Conservation (phyloP, 2,888 invertebrate genomes). For the Cerastoderma edule region DNA sequence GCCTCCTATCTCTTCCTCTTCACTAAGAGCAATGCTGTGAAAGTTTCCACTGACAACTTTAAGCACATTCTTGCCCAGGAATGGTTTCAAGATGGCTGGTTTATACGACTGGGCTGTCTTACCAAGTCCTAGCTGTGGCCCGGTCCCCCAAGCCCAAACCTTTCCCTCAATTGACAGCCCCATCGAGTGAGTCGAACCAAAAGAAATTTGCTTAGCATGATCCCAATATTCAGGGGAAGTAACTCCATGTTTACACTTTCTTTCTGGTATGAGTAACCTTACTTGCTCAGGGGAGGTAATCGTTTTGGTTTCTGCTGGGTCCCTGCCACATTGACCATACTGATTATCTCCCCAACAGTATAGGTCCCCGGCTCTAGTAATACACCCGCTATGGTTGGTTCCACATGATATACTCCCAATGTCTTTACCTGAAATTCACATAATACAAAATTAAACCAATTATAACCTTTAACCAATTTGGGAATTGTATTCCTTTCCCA, state of each 20-base stretch:
- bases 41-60: slow-evolving; percentile 77
- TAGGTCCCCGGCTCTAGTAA: slow-evolving; percentile 75
- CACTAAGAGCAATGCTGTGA: slow-evolving; percentile 80
- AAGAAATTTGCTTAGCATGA: slow-evolving; percentile 67
- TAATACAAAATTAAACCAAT: slow-evolving; percentile 8
- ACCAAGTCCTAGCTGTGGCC: slow-evolving; percentile 76
- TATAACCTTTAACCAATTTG: not conserved
- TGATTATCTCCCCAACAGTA: slow-evolving; percentile 82
- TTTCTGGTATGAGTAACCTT: slow-evolving; percentile 52
- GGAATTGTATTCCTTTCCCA: not conserved
- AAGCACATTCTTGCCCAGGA: slow-evolving; percentile 75
- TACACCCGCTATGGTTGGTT: slow-evolving; percentile 86
- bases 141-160: slow-evolving; percentile 83
- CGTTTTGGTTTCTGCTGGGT: slow-evolving; percentile 78
- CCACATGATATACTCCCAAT: slow-evolving; percentile 90
- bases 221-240: slow-evolving; percentile 57
- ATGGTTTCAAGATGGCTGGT: slow-evolving; percentile 71
- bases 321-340: slow-evolving; percentile 88
- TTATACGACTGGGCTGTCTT: slow-evolving; percentile 43
- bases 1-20: slow-evolving; percentile 18
- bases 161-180: slow-evolving; percentile 77
- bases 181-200: slow-evolving; percentile 80
- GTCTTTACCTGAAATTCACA: slow-evolving; percentile 82
- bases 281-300: slow-evolving; percentile 68
- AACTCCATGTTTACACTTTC: slow-evolving; percentile 71